Evolutionary conservation across 2,113 vertebrate genomes (phyloP), one percentile per base, ranked within the genome.

Genomic region (Urocynchramus pylzowi): DNA sequence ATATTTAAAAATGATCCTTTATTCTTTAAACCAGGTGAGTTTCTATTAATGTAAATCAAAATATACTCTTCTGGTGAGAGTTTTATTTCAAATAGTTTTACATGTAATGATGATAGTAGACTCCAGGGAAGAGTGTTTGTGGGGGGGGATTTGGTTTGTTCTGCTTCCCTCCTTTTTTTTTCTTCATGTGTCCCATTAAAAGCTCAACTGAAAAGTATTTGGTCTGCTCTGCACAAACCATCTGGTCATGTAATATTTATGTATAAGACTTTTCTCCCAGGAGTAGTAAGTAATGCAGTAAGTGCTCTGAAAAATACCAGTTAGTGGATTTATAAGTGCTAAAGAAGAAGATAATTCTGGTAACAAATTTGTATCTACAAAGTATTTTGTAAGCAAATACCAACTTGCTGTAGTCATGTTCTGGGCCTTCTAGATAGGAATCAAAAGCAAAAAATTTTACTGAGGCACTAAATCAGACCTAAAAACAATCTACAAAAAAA

Each of bases 1-100:
- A 98, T 99, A 83, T 99, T 99, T 97, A 99, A 99, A 98, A 98
- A 99, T 30, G 99, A 99, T 91, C 99, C 99, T 41, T 98, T 99
- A 45, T 98, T 99, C 96, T 99, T 99, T 97, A 99, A 99, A 98
- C 99, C 99, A 86, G 99, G 99, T 99, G 98, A 98, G 98, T 98
- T 59, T 94, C 94, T 84, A 74, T 69, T 87, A 7, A 39, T 50
- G 84, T 76, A 86, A 42, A 75, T 16, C 12, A 67, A 67, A 57
- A 60, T 31, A 16, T 28, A 12, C 20, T 90, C 3, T 37, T 84
- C 14, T 81, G 13, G 31, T 90, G 42, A 49, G 41, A 33, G 42
- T 54, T 67, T 68, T 69, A 21, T 82, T 89, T 87, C 30, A 68
- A 13, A 28, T 22, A 37, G 41, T 57, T 90, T 56, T 37, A 49